Evolutionary conservation across 2,888 invertebrate genomes (phyloP).

Genomic region (Copidosoma aretas): DNA sequence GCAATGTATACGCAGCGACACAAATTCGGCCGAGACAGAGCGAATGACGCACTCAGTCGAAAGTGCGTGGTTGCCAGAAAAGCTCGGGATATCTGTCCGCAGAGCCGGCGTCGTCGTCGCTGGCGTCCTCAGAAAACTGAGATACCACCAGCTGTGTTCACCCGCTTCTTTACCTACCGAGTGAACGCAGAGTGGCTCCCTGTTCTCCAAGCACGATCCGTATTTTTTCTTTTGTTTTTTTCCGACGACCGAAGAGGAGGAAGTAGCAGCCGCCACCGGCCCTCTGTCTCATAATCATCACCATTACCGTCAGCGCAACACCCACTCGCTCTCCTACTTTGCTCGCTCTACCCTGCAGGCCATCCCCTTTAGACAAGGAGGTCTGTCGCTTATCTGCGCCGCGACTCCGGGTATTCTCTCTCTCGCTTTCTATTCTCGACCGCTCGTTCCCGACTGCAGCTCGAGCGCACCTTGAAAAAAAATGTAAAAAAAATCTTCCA

Average conservation of each 20-base stretch:
- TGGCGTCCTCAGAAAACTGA: conserved; percentile 73
- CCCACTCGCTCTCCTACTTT: no score
- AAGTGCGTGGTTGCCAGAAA: no score
- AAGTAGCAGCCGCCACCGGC: no score
- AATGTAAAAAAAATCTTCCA: conserved; percentile 33
- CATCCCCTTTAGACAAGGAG: no score
- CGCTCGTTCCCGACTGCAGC: conserved; percentile 23
- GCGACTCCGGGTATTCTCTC: conserved; percentile 12
- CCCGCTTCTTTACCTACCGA: conserved; percentile 74
- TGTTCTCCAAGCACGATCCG: conserved; percentile 71
- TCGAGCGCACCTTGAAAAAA: conserved; percentile 38
- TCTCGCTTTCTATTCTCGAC: conserved; percentile 8
- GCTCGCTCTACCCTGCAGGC: no score
- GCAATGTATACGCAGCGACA: no score
- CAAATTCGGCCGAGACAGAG: no score
- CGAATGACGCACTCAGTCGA: no score
- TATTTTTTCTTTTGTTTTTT: no score
- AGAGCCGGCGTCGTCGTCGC: conserved; percentile 41
- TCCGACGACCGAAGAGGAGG: no score
- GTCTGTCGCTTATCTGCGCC: conserved; percentile 9
- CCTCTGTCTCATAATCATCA: background rate
- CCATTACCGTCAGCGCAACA: conserved; percentile 26
- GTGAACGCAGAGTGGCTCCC: conserved; percentile 99
- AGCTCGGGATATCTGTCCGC: no score
- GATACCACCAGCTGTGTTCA: conserved; percentile 99